Evolutionary conservation across 2,113 vertebrate species (phyloP).

Genomic region (Apodemus speciosus): DNA sequence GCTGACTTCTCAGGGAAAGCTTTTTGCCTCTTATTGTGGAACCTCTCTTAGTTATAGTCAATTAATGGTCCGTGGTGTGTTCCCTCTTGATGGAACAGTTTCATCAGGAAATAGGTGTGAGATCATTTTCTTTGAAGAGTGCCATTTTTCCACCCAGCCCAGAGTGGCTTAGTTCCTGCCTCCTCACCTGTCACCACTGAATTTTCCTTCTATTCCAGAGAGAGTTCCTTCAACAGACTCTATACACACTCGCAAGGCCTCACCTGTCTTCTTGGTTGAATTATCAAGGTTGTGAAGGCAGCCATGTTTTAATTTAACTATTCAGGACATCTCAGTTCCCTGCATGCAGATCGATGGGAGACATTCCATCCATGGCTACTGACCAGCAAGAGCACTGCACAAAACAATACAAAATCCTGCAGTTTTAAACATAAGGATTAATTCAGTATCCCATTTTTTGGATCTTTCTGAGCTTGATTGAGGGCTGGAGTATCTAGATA

Average conservation of each 20-base stretch:
- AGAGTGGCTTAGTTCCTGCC: not conserved
- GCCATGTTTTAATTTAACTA: too few species aligned
- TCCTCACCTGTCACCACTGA: fast-evolving
- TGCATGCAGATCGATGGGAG: too few species aligned
- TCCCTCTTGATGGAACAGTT: not conserved
- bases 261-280: not conserved
- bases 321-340: not conserved
- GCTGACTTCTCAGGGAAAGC: not conserved
- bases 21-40: not conserved
- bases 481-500: not conserved
- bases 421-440: not conserved
- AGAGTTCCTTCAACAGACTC: not conserved
- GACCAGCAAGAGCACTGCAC: fast-evolving
- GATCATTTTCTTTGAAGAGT: not conserved
- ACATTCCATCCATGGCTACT: not conserved
- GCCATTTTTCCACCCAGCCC: not conserved
- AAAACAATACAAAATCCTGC: not conserved
- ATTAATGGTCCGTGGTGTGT: not conserved
- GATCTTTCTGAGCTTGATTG: not conserved
- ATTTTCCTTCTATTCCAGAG: not conserved
- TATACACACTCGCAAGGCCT: too few species aligned
- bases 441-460: not conserved
- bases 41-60: not conserved
- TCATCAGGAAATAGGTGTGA: too few species aligned
- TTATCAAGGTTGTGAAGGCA: not conserved